Conservation (phyloP, 1,140 invertebrate species). For the Cherax destructor region DNA sequence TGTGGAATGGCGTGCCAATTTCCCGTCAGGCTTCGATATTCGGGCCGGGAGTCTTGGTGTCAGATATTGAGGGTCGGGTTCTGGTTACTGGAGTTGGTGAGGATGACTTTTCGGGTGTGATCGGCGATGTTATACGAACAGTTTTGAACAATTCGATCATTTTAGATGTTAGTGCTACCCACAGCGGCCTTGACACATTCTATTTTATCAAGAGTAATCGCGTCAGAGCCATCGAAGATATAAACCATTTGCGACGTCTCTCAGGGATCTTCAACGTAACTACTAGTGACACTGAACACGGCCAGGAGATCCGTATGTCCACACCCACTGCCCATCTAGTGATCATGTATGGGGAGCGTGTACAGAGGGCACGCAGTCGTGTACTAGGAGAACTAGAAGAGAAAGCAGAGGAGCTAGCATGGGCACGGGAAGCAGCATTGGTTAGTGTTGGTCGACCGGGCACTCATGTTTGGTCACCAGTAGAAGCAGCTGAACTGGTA, state of each 20-base stretch:
- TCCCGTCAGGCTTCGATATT: constrained; percentile 81
- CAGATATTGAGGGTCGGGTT: constrained; percentile 75
- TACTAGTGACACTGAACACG: constrained; percentile 74
- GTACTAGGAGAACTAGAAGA: constrained; percentile 92
- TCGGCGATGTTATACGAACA: constrained; percentile 93
- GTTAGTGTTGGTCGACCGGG: constrained; percentile 87
- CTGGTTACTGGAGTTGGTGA: constrained; percentile 84
- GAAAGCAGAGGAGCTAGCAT: constrained; percentile 88
- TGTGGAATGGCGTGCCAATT: constrained; percentile 70
- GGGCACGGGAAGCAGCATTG: constrained; percentile 93
- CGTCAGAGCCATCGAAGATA: constrained; percentile 56
- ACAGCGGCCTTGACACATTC: constrained; percentile 78
- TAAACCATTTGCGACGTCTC: constrained; percentile 86
- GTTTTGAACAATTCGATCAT: constrained; percentile 95
- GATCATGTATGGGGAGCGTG: constrained; percentile 92
- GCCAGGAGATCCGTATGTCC: constrained; percentile 88
- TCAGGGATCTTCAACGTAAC: constrained; percentile 93
- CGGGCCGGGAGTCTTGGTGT: constrained; percentile 78
- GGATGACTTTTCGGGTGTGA: constrained; percentile 86
- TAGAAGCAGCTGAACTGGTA: constrained; percentile 92
- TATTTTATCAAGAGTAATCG: constrained; percentile 76
- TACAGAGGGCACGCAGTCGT: constrained; percentile 81
- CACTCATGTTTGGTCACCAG: constrained; percentile 90
- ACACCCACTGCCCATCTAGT: constrained; percentile 92
- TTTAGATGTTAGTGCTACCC: constrained; percentile 88